Evolutionary conservation across 2,888 invertebrate genomes (phyloP).

Genomic region (Capitulum mitella): DNA sequence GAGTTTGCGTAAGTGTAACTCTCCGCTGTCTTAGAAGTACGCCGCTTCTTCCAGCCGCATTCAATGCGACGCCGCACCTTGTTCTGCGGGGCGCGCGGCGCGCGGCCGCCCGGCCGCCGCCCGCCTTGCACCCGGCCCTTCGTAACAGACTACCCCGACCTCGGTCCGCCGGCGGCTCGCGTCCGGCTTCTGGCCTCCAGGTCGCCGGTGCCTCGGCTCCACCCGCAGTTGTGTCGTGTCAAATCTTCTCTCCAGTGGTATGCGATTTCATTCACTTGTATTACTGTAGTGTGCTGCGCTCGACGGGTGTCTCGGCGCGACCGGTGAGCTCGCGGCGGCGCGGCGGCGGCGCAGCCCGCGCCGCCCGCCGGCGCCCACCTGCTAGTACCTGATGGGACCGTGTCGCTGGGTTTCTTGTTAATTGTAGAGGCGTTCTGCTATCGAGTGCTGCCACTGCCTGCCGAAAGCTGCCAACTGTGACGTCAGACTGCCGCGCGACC

Average conservation of each 20-base stretch:
- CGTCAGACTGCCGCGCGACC: too few species aligned
- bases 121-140: neutral
- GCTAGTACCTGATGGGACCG: constrained; percentile 23
- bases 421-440: constrained; percentile 9
- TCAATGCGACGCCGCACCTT: neutral
- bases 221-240: neutral
- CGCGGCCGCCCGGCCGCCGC: neutral
- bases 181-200: too few species aligned
- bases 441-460: constrained; percentile 13
- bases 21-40: too few species aligned
- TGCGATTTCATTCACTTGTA: neutral
- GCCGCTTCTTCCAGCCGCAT: neutral
- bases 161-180: neutral
- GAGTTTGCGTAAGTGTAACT: neutral
- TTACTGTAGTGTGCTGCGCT: neutral
- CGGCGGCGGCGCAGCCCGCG: neutral
- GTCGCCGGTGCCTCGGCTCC: neutral
- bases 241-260: neutral
- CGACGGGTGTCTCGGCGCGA: neutral
- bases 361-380: neutral
- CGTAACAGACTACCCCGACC: neutral
- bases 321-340: neutral
- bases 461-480: constrained; percentile 12
- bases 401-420: constrained; percentile 23
- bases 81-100: neutral